These are phyloP conservation scores for Hesperia comma DNA, from an alignment of 2,888 invertebrate genomes.

Conservation along the genomic window DNA sequence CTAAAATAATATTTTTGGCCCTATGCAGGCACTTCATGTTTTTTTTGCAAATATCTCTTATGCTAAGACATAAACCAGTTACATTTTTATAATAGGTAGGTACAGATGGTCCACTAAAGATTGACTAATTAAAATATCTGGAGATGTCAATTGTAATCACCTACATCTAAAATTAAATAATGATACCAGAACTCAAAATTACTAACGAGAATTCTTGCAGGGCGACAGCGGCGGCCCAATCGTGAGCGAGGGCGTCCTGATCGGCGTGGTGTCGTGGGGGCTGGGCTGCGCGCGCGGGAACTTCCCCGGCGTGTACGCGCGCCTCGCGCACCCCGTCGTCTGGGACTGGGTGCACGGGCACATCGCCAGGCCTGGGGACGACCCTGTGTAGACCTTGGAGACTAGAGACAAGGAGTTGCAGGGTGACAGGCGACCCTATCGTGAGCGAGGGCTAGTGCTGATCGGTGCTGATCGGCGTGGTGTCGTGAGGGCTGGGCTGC, in stretches of 20 bases:
- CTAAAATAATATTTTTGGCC: too few relatives aligned
- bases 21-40: too few relatives aligned
- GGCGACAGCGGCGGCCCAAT: conserved; percentile 81
- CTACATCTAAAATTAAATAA: too few relatives aligned
- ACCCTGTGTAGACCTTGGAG: background rate
- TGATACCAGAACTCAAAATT: too few relatives aligned
- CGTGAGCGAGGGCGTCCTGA: conserved; percentile 70
- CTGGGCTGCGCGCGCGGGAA: conserved; percentile 78
- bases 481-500: conserved; percentile 79
- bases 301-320: conserved; percentile 80
- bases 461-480: conserved; percentile 76
- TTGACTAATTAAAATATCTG: too few relatives aligned
- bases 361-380: conserved; percentile 45
- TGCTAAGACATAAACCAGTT: too few relatives aligned
- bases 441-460: conserved; percentile 73
- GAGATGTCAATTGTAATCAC: too few relatives aligned
- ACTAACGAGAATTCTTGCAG: conserved; percentile 50
- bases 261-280: conserved; percentile 81
- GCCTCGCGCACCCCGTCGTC: conserved; percentile 64
- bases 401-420: conserved; percentile 46
- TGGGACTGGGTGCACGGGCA: conserved; percentile 72
- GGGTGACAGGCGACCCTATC: conserved; percentile 82
- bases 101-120: too few relatives aligned
- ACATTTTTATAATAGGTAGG: too few relatives aligned
- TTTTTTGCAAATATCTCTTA: too few relatives aligned